phyloP scores from a whole-genome alignment of 2,888 invertebrate genomes.

The Tricholauxania praeusta region DNA sequence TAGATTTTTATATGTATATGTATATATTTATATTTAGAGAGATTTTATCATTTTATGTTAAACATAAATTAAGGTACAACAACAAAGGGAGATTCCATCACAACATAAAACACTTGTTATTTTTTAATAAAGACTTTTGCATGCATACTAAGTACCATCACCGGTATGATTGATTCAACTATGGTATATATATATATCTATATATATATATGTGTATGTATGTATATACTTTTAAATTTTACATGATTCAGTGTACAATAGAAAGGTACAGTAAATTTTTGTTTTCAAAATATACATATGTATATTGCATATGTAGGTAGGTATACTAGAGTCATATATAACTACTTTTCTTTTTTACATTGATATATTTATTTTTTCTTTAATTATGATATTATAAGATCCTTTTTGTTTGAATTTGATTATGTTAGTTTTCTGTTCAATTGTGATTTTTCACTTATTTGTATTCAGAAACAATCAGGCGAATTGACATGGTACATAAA shows the following conservation, averaged over 20 bases:
- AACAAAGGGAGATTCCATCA: slow-evolving; percentile 16
- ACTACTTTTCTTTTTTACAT: not conserved
- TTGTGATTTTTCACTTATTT: too few species aligned
- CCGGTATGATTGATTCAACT: slow-evolving; percentile 10
- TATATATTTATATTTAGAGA: too few species aligned
- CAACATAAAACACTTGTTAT: not conserved
- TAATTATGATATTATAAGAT: too few species aligned
- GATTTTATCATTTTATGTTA: not conserved
- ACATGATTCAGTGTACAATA: slow-evolving; percentile 5
- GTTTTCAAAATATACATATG: slow-evolving; percentile 1
- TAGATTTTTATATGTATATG: not conserved
- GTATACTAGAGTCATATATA: slow-evolving; percentile 7
- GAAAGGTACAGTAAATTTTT: slow-evolving; percentile 25
- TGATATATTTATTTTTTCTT: too few species aligned
- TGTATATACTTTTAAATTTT: slow-evolving; percentile 16
- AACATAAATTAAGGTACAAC: slow-evolving; percentile 15
- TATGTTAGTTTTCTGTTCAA: too few species aligned
- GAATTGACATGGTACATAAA: too few species aligned
- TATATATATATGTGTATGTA: not conserved
- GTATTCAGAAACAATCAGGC: too few species aligned
- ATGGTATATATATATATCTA: not conserved
- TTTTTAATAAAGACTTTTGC: not conserved
- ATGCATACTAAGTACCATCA: slow-evolving; percentile 12
- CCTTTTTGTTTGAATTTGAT: too few species aligned
- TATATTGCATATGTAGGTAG: not conserved